phyloP scores from a whole-genome alignment of 2,797 vertebrate species.

The Balearica regulorum region DNA sequence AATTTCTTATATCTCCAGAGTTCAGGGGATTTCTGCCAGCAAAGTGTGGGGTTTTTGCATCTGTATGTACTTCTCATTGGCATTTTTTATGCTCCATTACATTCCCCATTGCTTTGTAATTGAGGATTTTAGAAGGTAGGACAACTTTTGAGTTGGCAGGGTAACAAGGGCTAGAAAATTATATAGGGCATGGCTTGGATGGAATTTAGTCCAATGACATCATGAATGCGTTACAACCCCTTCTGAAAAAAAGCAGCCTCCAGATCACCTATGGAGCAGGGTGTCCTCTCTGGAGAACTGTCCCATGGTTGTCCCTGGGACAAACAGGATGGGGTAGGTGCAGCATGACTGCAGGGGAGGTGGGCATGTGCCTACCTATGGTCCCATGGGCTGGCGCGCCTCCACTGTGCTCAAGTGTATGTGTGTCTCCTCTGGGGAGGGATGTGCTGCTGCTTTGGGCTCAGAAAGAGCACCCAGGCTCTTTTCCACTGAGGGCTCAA shows the following conservation, averaged over 20 bases:
- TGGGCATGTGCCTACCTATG: neutral
- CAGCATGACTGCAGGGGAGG: accelerated
- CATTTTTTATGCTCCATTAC: neutral
- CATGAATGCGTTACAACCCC: neutral
- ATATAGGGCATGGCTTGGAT: neutral
- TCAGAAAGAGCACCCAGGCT: neutral
- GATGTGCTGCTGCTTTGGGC: neutral
- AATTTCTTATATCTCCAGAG: neutral
- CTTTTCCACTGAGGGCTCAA: neutral
- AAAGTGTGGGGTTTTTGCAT: neutral
- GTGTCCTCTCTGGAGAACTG: neutral
- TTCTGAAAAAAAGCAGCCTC: neutral
- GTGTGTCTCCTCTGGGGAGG: neutral
- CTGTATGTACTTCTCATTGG: neutral
- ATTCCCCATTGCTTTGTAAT: neutral
- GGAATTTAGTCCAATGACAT: neutral
- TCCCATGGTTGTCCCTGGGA: neutral
- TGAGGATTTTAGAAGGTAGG: neutral
- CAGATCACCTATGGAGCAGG: neutral
- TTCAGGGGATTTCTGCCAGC: neutral
- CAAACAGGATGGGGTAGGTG: neutral
- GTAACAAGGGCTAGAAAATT: neutral
- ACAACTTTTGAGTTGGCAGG: neutral
- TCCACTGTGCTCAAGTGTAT: neutral
- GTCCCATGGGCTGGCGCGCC: neutral